Percentiles rank a stretch among this genome's conserved stretches.
These are phyloP conservation scores for Orius insidiosus DNA, from an alignment of 1,140 invertebrate species.

Conservation along the genomic window DNA sequence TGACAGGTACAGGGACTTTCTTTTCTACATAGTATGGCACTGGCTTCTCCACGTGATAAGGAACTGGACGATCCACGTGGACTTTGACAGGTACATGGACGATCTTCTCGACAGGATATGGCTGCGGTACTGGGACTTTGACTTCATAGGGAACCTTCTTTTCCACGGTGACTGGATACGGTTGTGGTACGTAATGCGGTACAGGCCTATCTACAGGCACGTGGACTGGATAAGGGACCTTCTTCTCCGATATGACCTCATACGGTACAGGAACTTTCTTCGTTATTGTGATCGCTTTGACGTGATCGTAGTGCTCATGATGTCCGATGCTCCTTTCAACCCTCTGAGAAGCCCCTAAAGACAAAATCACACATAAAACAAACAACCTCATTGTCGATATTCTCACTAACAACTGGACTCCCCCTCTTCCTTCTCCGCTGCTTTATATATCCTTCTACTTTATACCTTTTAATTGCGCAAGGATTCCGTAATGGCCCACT, in stretches of 20 bases:
- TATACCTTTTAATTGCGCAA: too few species aligned
- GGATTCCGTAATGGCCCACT: too few species aligned
- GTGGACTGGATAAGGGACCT: background rate
- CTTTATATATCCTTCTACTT: too few species aligned
- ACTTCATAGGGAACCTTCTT: constrained; percentile 4
- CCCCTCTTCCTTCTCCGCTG: too few species aligned
- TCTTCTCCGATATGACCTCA: background rate
- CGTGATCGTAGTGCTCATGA: background rate
- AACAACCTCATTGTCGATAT: too few species aligned
- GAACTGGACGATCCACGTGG: background rate
- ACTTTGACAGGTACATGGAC: background rate
- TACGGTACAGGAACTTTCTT: constrained; percentile 1
- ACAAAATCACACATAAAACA: too few species aligned
- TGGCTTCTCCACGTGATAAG: background rate
- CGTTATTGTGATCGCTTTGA: background rate
- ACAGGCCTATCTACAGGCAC: background rate
- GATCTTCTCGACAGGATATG: background rate
- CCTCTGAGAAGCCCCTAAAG: too few species aligned
- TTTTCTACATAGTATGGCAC: background rate
- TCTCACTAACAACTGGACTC: too few species aligned
- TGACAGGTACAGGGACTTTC: background rate
- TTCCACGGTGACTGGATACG: background rate
- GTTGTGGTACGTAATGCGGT: background rate
- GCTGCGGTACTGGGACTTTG: background rate
- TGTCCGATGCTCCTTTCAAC: background rate